Conservation (phyloP, 2,797 vertebrate species). For the Pseudomugil tenellus region DNA sequence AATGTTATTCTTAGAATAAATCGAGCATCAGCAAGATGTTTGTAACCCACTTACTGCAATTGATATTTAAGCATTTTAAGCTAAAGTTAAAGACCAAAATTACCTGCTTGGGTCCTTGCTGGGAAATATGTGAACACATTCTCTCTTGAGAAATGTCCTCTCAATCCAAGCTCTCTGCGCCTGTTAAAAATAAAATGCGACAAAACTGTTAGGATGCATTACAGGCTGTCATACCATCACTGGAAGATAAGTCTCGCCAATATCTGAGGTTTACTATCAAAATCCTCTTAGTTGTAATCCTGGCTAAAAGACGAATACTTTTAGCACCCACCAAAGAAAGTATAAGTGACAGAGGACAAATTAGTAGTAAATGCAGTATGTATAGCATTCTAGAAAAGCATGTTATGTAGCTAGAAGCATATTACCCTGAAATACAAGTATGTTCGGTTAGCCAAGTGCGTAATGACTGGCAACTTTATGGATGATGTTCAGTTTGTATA, state of each 20-base stretch:
- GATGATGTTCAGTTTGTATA: conserved; percentile 41
- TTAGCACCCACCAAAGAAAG: conserved; percentile 2
- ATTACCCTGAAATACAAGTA: neutral
- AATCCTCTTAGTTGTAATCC: conserved; percentile 81
- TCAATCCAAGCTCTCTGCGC: conserved; percentile 95
- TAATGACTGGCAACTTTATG: conserved; percentile 44
- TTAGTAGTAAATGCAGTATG: neutral
- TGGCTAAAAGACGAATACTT: conserved; percentile 57
- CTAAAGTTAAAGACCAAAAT: conserved; percentile 2
- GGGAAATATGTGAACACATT: conserved; percentile 91
- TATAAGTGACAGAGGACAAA: conserved; percentile 11
- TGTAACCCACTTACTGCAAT: neutral
- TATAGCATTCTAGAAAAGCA: conserved; percentile 9
- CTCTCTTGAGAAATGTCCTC: conserved; percentile 92
- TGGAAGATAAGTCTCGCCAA: conserved; percentile 14
- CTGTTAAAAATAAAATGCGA: conserved; percentile 69
- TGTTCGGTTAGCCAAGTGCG: conserved; percentile 14
- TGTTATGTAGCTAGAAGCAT: neutral
- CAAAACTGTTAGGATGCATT: conserved; percentile 13
- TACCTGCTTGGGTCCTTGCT: conserved; percentile 93
- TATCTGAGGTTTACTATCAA: conserved; percentile 48
- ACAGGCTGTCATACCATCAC: neutral
- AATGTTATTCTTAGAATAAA: neutral
- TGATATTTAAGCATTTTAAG: conserved; percentile 1
- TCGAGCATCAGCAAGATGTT: neutral